These are phyloP conservation scores for Acrobeloides nanus DNA, from an alignment of 2,888 invertebrate species.

Conservation along the genomic window DNA sequence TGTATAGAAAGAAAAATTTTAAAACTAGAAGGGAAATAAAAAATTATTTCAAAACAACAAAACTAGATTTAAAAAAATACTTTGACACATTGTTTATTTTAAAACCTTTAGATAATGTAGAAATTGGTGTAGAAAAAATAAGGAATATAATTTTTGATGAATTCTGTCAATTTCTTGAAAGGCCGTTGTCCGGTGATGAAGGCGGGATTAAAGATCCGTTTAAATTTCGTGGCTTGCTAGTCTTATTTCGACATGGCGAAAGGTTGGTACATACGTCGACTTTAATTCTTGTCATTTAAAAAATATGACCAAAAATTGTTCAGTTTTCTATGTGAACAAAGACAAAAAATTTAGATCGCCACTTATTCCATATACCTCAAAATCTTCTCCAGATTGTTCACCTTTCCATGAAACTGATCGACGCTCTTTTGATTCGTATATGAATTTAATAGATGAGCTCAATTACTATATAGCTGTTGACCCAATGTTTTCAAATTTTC, in stretches of 20 bases:
- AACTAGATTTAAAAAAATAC: too few species aligned
- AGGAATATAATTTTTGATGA: constrained; percentile 17
- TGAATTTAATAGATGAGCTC: constrained; percentile 25
- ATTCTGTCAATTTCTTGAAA: constrained; percentile 40
- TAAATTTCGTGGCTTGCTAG: constrained; percentile 26
- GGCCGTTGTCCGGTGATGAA: constrained; percentile 30
- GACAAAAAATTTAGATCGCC: constrained; percentile 13
- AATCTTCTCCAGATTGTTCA: constrained; percentile 21
- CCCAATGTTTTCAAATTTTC: constrained; percentile 15
- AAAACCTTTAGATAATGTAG: too few species aligned
- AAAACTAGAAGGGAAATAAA: too few species aligned
- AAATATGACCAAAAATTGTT: too few species aligned
- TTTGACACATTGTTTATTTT: too few species aligned
- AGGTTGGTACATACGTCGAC: constrained; percentile 17
- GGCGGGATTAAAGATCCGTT: constrained; percentile 19
- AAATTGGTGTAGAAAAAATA: too few species aligned
- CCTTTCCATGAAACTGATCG: constrained; percentile 28
- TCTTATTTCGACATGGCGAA: constrained; percentile 41
- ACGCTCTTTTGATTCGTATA: constrained; percentile 24
- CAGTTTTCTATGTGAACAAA: too few species aligned
- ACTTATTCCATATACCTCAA: constrained; percentile 1
- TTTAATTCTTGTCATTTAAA: too few species aligned
- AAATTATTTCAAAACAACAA: too few species aligned
- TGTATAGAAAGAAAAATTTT: too few species aligned
- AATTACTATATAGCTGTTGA: constrained; percentile 26